A percentile compares a stretch with the other conserved stretches of the same genome.
Conservation (phyloP, 2,888 invertebrate genomes). For the Stenodera caucasica region DNA sequence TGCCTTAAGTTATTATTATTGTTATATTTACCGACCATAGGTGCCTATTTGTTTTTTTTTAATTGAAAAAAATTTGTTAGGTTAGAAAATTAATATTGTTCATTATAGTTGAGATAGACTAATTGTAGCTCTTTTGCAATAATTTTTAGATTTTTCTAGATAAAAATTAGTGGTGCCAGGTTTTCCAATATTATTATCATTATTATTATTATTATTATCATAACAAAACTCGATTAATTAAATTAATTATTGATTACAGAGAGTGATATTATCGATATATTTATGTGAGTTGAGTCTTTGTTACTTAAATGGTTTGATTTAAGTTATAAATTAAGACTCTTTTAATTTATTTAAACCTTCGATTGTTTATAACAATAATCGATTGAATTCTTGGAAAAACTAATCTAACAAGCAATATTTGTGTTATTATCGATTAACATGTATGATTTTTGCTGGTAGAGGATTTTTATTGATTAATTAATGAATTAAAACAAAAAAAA, state of each 20-base stretch:
- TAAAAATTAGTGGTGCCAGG: background rate
- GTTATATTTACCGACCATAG: background rate
- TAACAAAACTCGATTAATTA: slow-evolving; percentile 12
- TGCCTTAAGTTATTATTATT: background rate
- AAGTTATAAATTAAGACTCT: slow-evolving; percentile 39
- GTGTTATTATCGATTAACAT: slow-evolving; percentile 43
- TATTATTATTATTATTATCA: background rate
- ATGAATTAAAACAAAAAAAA: background rate
- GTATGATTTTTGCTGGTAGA: slow-evolving; percentile 47
- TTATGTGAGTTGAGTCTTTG: slow-evolving; percentile 31
- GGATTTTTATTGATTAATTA: slow-evolving; percentile 30
- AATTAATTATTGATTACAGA: slow-evolving; percentile 12
- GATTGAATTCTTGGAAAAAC: no score
- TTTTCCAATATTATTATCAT: background rate
- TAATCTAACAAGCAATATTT: no score
- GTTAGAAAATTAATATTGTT: no score
- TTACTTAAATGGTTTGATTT: slow-evolving; percentile 40
- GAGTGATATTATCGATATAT: background rate
- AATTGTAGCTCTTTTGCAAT: background rate
- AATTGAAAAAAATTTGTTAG: no score
- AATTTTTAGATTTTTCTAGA: no score
- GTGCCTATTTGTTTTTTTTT: background rate
- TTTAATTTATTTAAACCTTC: background rate
- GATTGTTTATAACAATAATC: no score
- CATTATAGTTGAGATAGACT: no score